Percentiles rank a stretch among this genome's conserved stretches.
Conservation (phyloP, 2,113 vertebrate genomes). For the Dendropsophus ebraccatus region DNA sequence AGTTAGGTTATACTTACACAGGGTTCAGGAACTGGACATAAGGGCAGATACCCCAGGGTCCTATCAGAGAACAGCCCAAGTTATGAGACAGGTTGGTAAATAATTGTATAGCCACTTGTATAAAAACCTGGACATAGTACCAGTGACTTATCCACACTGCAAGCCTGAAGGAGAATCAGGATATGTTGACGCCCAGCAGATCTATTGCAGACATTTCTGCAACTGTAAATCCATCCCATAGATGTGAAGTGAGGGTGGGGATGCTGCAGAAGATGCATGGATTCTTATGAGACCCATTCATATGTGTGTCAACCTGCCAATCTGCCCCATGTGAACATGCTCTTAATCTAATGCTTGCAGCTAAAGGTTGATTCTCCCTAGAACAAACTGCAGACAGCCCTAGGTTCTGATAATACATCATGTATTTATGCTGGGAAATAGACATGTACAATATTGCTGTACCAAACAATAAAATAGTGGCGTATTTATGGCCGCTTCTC, state of each 20-base stretch:
- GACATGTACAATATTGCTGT: slow-evolving; percentile 31
- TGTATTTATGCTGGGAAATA: background rate
- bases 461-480: background rate
- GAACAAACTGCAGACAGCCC: slow-evolving; percentile 68
- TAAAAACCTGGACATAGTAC: background rate
- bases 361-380: slow-evolving; percentile 74
- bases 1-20: too few relatives aligned
- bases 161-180: too few relatives aligned
- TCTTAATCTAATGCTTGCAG: slow-evolving; percentile 49
- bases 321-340: background rate
- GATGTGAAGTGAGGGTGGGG: background rate
- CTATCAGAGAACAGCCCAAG: background rate
- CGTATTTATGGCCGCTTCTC: background rate
- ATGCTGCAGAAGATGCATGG: background rate
- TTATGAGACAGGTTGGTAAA: background rate
- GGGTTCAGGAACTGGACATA: too few relatives aligned
- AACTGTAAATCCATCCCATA: background rate
- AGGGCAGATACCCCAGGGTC: background rate
- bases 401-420: slow-evolving; percentile 76
- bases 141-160: background rate
- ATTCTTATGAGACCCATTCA: background rate
- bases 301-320: background rate
- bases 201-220: background rate
- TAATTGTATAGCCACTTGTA: too few relatives aligned
- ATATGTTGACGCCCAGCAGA: background rate